phyloP scores from a whole-genome alignment of 2,113 vertebrate species.

The Rutilus rutilus region DNA sequence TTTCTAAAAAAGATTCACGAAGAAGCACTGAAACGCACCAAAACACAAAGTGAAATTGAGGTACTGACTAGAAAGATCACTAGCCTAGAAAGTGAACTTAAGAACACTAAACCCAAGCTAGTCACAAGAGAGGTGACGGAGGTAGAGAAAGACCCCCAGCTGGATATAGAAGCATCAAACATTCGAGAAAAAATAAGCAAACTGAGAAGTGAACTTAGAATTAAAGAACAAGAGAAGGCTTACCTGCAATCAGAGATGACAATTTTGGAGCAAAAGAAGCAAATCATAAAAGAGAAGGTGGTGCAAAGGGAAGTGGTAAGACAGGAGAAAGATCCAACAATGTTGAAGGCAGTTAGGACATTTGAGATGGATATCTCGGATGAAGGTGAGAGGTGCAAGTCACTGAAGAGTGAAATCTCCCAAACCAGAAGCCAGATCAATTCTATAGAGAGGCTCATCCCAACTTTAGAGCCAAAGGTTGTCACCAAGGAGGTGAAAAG shows the following conservation, averaged over 20 bases:
- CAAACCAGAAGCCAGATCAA: constrained; percentile 81
- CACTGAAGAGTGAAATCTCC: constrained; percentile 75
- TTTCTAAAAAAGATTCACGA: constrained; percentile 75
- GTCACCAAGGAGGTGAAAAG: constrained; percentile 92
- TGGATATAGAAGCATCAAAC: constrained; percentile 82
- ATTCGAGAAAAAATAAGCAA: constrained; percentile 79
- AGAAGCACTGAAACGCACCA: constrained; percentile 73
- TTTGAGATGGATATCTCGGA: constrained; percentile 83
- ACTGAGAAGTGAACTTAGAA: constrained; percentile 74
- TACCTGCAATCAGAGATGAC: constrained; percentile 81
- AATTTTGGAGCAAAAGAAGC: constrained; percentile 82
- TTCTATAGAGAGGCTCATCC: constrained; percentile 85
- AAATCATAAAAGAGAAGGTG: constrained; percentile 84
- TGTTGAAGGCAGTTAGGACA: constrained; percentile 80
- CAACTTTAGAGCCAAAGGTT: constrained; percentile 85
- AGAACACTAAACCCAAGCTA: constrained; percentile 77
- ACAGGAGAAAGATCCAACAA: constrained; percentile 88
- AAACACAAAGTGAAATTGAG: constrained; percentile 79
- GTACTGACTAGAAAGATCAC: constrained; percentile 73
- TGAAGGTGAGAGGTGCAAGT: constrained; percentile 75
- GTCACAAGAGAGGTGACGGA: constrained; percentile 94
- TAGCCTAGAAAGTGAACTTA: constrained; percentile 76
- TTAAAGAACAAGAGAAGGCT: constrained; percentile 71
- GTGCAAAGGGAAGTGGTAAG: constrained; percentile 91
- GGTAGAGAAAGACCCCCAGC: constrained; percentile 87